These are phyloP conservation scores for Amiota communis DNA, from an alignment of 2,888 invertebrate species.

Conservation along the genomic window DNA sequence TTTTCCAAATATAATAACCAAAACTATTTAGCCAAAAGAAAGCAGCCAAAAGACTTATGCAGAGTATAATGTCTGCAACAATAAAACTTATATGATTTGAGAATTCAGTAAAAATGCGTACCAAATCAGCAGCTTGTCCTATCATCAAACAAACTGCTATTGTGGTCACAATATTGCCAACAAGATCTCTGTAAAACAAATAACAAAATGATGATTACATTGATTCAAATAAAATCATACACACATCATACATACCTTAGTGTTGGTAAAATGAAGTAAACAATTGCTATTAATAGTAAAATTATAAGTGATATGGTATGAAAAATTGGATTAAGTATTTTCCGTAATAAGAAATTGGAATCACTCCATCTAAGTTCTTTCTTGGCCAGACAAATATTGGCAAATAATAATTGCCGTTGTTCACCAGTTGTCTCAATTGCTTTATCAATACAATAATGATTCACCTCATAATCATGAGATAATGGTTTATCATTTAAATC, in stretches of 20 bases:
- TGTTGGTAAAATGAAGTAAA: conserved; percentile 88
- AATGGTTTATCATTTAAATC: conserved; percentile 75
- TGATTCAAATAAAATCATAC: neutral
- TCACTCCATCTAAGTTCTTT: conserved; percentile 82
- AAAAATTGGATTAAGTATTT: conserved; percentile 84
- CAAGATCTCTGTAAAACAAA: conserved; percentile 76
- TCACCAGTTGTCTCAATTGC: conserved; percentile 64
- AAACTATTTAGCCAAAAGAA: conserved; percentile 91
- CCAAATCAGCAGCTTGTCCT: conserved; percentile 84
- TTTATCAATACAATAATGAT: conserved; percentile 88
- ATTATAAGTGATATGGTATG: conserved; percentile 83
- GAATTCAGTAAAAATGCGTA: conserved; percentile 85
- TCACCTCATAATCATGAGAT: conserved; percentile 82
- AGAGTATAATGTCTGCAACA: conserved; percentile 85
- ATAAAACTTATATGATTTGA: conserved; percentile 87
- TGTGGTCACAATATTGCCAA: conserved; percentile 89
- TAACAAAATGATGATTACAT: conserved; percentile 27
- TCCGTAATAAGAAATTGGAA: conserved; percentile 82
- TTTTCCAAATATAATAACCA: conserved; percentile 91
- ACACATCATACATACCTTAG: conserved; percentile 75
- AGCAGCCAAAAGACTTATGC: conserved; percentile 83
- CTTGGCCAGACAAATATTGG: conserved; percentile 83
- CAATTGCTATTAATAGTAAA: conserved; percentile 81
- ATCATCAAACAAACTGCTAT: conserved; percentile 85
- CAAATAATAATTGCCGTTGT: conserved; percentile 78